These are phyloP conservation scores for Limnephilus auricula DNA, from an alignment of 2,888 invertebrate genomes.

Conservation along the genomic window DNA sequence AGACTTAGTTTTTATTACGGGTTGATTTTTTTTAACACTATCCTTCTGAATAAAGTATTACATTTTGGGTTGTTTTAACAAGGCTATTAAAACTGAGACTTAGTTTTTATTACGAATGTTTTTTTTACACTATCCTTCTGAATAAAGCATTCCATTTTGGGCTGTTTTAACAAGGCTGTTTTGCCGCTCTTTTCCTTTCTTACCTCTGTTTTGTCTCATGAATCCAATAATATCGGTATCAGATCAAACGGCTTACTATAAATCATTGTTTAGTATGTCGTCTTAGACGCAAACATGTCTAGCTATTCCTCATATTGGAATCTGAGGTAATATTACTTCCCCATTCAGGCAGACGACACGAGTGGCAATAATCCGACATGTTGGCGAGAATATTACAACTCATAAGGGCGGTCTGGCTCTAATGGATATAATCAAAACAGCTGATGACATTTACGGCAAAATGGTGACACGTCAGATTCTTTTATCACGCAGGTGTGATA, in stretches of 20 bases:
- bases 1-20: too few relatives aligned
- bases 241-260: neutral
- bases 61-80: neutral
- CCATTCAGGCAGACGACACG: neutral
- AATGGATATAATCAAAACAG: neutral
- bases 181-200: neutral
- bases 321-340: neutral
- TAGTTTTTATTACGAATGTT: too few relatives aligned
- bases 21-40: neutral
- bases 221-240: neutral
- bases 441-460: neutral
- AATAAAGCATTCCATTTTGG: neutral
- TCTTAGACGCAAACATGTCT: neutral
- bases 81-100: neutral
- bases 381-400: neutral
- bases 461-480: neutral
- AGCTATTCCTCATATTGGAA: neutral
- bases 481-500: neutral
- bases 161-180: neutral
- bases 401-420: neutral
- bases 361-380: neutral
- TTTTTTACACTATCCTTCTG: neutral
- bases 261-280: neutral
- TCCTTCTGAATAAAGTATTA: neutral
- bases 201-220: neutral